Evolutionary conservation across 2,113 vertebrate species (phyloP).

Genomic region (Marmota monax): DNA sequence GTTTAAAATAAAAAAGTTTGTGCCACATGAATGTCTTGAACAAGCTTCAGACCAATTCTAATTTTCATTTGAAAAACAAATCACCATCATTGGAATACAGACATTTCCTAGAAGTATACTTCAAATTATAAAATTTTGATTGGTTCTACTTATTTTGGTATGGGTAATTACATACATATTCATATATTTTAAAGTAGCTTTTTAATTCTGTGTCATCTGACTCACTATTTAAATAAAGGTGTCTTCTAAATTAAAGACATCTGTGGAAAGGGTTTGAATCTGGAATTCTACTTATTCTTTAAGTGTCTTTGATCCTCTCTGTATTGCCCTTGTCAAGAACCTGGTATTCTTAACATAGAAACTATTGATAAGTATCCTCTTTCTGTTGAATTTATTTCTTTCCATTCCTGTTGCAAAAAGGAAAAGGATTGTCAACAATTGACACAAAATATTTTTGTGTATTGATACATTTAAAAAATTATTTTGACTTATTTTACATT

Average conservation of each 20-base stretch:
- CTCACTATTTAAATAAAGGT: slow-evolving; percentile 38
- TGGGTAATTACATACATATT: slow-evolving; percentile 74
- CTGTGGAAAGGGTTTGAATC: slow-evolving; percentile 22
- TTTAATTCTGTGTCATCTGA: slow-evolving; percentile 43
- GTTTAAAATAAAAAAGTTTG: background rate
- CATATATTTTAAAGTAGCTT: slow-evolving; percentile 51
- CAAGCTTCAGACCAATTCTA: background rate
- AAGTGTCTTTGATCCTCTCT: background rate
- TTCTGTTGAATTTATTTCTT: background rate
- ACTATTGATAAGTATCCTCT: background rate
- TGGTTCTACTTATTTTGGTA: slow-evolving; percentile 51
- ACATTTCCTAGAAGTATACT: slow-evolving; percentile 61
- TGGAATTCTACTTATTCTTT: background rate
- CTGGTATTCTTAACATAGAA: background rate
- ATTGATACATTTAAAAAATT: background rate
- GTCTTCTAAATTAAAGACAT: slow-evolving; percentile 54
- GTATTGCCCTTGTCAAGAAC: background rate
- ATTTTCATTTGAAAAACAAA: slow-evolving; percentile 62
- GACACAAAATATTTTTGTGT: background rate
- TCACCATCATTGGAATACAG: background rate
- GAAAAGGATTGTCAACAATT: background rate
- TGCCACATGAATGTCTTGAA: slow-evolving; percentile 14
- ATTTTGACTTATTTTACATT: background rate
- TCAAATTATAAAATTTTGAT: slow-evolving; percentile 67
- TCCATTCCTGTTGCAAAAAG: background rate